Percentiles rank a stretch among this genome's conserved stretches.
Evolutionary conservation across 2,113 vertebrate species (phyloP).

Genomic region (Stigmatopora nigra): DNA sequence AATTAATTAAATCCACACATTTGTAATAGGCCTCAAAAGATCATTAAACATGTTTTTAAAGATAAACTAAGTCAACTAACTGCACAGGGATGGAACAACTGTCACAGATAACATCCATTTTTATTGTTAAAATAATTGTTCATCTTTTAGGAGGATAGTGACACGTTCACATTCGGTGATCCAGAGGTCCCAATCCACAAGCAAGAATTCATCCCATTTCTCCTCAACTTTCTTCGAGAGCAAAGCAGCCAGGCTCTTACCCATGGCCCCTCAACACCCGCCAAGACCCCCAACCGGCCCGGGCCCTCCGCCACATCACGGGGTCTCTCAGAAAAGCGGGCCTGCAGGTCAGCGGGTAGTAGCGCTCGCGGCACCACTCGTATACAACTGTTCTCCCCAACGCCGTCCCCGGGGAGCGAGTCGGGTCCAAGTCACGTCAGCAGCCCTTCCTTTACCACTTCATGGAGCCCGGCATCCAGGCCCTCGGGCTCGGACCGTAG

Average conservation of each 20-base stretch:
- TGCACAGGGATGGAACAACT: too few relatives aligned
- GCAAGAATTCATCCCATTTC: slow-evolving; percentile 89
- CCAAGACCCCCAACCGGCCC: slow-evolving; percentile 77
- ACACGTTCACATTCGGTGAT: slow-evolving; percentile 46
- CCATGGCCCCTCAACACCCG: slow-evolving; percentile 87
- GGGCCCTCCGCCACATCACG: slow-evolving; percentile 57
- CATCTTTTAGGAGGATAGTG: slow-evolving; percentile 54
- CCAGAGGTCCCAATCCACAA: slow-evolving; percentile 66
- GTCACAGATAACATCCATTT: too few relatives aligned
- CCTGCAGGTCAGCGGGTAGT: slow-evolving; percentile 40
- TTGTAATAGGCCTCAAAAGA: too few relatives aligned
- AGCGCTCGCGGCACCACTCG: slow-evolving; percentile 64
- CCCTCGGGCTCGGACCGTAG: slow-evolving; percentile 67
- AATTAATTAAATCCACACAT: too few relatives aligned
- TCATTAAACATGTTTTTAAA: too few relatives aligned
- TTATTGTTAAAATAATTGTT: not conserved
- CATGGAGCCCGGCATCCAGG: slow-evolving; percentile 64
- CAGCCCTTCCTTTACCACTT: slow-evolving; percentile 69
- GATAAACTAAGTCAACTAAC: too few relatives aligned
- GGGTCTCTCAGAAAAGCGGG: slow-evolving; percentile 54
- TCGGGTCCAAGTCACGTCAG: slow-evolving; percentile 54
- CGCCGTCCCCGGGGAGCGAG: slow-evolving; percentile 49
- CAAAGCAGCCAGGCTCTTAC: slow-evolving; percentile 86
- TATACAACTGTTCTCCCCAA: slow-evolving; percentile 81
- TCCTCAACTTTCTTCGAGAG: slow-evolving; percentile 91